Percentiles rank a stretch among this genome's conserved stretches.
phyloP scores from a whole-genome alignment of 53 echinoderm and acorn worm genomes.

The Astropecten irregularis region DNA sequence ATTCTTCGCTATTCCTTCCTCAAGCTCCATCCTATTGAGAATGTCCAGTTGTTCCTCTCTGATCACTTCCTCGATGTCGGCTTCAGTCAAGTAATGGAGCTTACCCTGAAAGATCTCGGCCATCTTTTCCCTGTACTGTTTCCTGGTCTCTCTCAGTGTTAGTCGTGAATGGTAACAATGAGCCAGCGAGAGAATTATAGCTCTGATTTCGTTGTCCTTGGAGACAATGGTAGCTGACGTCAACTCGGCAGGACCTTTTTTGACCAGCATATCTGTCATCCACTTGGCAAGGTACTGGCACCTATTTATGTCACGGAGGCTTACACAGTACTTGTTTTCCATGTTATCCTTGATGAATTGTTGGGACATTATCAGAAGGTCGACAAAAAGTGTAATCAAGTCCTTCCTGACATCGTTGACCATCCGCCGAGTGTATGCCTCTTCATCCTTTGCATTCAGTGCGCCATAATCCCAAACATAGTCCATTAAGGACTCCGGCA shows the following conservation, averaged over 20 bases:
- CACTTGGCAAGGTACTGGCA: conserved; percentile 49
- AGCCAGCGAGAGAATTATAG: conserved; percentile 49
- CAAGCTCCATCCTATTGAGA: conserved; percentile 43
- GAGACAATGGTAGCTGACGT: neutral
- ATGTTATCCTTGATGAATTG: conserved; percentile 34
- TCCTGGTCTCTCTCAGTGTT: conserved; percentile 15
- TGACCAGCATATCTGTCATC: conserved; percentile 32
- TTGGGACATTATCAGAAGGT: conserved; percentile 61
- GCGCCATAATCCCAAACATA: conserved; percentile 65
- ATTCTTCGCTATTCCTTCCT: conserved; percentile 54
- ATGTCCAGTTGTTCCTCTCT: conserved; percentile 46
- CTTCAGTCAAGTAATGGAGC: conserved; percentile 8
- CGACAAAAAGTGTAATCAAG: conserved; percentile 33
- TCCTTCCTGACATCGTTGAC: conserved; percentile 24
- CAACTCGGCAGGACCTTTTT: conserved; percentile 17
- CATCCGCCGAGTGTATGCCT: conserved; percentile 50
- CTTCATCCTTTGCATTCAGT: conserved; percentile 51
- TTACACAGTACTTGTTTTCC: conserved; percentile 55
- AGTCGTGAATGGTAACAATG: conserved; percentile 62
- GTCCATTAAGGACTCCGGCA: conserved; percentile 65
- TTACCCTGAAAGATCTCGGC: conserved; percentile 18
- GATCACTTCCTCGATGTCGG: conserved; percentile 44
- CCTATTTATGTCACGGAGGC: conserved; percentile 54
- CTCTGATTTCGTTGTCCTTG: conserved; percentile 7
- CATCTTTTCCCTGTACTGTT: conserved; percentile 30